A percentile compares a stretch with the other conserved stretches of the same genome.
Evolutionary conservation across 2,888 invertebrate genomes (phyloP).

Genomic region (Amiota mariae): DNA sequence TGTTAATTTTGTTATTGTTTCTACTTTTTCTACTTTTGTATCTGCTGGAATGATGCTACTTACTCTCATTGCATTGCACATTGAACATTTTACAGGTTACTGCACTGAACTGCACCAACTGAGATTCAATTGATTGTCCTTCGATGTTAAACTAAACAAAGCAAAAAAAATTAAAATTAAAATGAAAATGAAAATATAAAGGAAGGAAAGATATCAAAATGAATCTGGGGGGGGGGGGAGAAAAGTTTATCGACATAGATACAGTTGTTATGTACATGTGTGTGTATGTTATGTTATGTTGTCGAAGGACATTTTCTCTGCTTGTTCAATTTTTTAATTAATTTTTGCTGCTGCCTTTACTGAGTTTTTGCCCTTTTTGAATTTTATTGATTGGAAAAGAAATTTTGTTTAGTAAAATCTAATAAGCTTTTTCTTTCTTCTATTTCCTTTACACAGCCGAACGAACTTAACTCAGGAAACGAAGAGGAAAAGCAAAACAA

Average conservation of each 20-base stretch:
- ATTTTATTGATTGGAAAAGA: conserved; percentile 1
- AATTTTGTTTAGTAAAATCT: conserved; percentile 7
- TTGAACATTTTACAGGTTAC: conserved; percentile 39
- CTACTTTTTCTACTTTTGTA: not conserved
- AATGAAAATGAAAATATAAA: not conserved
- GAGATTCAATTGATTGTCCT: conserved; percentile 17
- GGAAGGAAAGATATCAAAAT: conserved; percentile 9
- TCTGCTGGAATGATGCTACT: not conserved
- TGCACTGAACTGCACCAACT: not conserved
- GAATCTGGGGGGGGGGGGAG: not conserved
- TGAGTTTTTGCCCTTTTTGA: not conserved
- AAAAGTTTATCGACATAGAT: conserved; percentile 27
- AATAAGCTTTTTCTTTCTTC: conserved; percentile 20
- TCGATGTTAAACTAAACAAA: conserved; percentile 4
- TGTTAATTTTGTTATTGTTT: conserved; percentile 42
- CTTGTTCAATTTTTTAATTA: not conserved
- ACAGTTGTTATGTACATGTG: too few species aligned
- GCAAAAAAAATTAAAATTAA: too few species aligned
- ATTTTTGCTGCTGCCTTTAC: not conserved
- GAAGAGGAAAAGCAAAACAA: not conserved
- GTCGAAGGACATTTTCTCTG: conserved; percentile 8
- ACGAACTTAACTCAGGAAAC: conserved; percentile 18
- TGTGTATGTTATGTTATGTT: not conserved
- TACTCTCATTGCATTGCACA: conserved; percentile 18
- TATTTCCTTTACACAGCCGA: conserved; percentile 18